A percentile compares a stretch with the other conserved stretches of the same genome.
phyloP scores from a whole-genome alignment of 30 jellyfish, hydroid and myxozoan species.

The Hydractinia echinata region DNA sequence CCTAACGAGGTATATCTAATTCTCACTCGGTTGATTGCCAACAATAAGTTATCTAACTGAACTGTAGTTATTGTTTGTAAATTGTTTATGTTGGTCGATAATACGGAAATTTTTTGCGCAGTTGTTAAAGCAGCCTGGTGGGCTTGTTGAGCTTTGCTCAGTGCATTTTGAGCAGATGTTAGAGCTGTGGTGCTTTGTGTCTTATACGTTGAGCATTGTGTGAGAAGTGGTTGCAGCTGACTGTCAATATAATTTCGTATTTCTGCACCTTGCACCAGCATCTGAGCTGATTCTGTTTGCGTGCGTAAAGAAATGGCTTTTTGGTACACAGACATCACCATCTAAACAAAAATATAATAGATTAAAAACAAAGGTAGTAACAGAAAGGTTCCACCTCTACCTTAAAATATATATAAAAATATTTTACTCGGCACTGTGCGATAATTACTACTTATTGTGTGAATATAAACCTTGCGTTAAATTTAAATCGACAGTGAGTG shows the following conservation, averaged over 20 bases:
- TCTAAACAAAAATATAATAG: constrained; percentile 14
- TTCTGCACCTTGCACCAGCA: constrained; percentile 14
- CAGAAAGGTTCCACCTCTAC: too few relatives aligned
- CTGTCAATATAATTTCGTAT: constrained; percentile 3
- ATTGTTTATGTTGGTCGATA: constrained; percentile 21
- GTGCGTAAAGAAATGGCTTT: constrained; percentile 13
- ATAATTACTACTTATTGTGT: background rate
- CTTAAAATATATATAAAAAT: background rate
- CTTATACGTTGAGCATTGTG: constrained; percentile 27
- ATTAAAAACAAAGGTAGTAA: background rate
- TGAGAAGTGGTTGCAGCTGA: constrained; percentile 28
- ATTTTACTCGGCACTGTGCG: background rate
- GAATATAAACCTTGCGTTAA: background rate
- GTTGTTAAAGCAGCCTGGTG: constrained; percentile 14
- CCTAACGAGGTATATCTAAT: background rate
- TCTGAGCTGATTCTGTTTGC: constrained; percentile 25
- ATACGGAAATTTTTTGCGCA: constrained; percentile 8
- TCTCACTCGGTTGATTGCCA: constrained; percentile 26
- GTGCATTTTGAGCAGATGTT: constrained; percentile 27
- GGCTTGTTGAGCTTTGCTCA: constrained; percentile 26
- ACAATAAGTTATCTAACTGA: constrained; percentile 11
- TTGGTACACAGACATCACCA: background rate
- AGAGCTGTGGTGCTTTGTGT: constrained; percentile 18
- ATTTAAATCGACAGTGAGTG: too few relatives aligned
- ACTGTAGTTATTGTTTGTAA: constrained; percentile 23